Evolutionary conservation across 2,797 vertebrate genomes (phyloP), one percentile per base, ranked within the genome.

Genomic region (Nannoperca obscura): DNA sequence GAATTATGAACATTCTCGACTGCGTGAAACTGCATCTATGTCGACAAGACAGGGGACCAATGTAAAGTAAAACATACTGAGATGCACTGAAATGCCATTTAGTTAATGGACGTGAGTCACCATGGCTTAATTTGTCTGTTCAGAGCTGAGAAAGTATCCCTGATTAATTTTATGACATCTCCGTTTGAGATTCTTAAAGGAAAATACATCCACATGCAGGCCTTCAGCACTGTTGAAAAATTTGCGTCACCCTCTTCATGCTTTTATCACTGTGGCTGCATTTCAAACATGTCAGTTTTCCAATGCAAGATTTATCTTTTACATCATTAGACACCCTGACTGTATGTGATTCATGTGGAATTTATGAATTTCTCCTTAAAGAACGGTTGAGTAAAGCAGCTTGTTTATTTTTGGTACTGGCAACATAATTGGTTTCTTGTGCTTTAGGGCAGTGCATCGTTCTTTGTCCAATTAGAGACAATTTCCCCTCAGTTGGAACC

Each of bases 401-500:
- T 61, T 80, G 60, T 87, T 86, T 86, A 69, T 84, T 77, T 76
- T 74, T 55, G 1, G 38, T 67, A 78, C 63, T 59, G 74, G 60
- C 72, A 57, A 74, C 71, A 40, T 85, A 82, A 89, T 86, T 86
- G 74, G 58, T 83, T 87, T 76, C 74, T 82, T 27, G 0, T 30
- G 84, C 83, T 91, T 74, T 34, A 47, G 82, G 78, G 82, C 72
- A 77, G 14, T 1, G 44, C 15, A 36, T 87, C 24, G 1, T 81
- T 89, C 80, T 86, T 80, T 86, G 64, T 87, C 74, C 81, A 86
- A 89, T 90, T 88, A 84, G n/a, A 74, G 46, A 66, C n/a, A 2
- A 63, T 75, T 76, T 55, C 57, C 65, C 71, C 76, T 22, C 38
- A 67, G 65, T 69, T 65, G 78, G 68, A 73, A 36, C n/a, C 38